A percentile compares a stretch with the other conserved stretches of the same genome.
Evolutionary conservation across 2,888 invertebrate genomes (phyloP).

Genomic region (Chelonus formosanus): DNA sequence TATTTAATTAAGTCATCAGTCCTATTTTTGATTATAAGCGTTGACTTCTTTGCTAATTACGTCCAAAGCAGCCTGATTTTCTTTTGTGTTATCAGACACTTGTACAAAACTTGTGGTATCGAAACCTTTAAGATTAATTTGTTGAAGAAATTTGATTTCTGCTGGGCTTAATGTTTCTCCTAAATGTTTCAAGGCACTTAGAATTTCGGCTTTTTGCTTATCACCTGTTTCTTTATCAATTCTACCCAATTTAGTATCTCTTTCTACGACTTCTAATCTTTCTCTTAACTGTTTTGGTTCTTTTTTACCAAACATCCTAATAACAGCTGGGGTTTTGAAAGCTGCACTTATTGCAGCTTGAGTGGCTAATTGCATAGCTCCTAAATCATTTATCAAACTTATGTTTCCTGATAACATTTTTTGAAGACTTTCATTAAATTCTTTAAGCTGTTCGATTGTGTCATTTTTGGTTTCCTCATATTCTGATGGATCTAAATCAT

Average conservation of each 20-base stretch:
- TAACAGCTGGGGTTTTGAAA: conserved; percentile 79
- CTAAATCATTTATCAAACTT: conserved; percentile 73
- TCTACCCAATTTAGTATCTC: conserved; percentile 73
- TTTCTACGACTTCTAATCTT: conserved; percentile 69
- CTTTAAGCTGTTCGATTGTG: conserved; percentile 76
- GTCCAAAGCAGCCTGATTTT: conserved; percentile 51
- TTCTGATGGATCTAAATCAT: conserved; percentile 72
- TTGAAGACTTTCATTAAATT: conserved; percentile 72
- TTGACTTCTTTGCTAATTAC: conserved; percentile 54
- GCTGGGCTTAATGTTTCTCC: conserved; percentile 66
- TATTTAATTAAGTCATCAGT: conserved; percentile 28
- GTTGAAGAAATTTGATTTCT: conserved; percentile 67
- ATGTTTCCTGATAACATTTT: conserved; percentile 75
- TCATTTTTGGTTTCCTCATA: conserved; percentile 76
- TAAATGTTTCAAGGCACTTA: conserved; percentile 67
- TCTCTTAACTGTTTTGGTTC: conserved; percentile 74
- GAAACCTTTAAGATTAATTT: conserved; percentile 61
- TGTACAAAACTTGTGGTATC: conserved; percentile 64
- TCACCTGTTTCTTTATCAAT: conserved; percentile 66
- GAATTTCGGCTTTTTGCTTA: conserved; percentile 67
- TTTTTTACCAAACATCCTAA: conserved; percentile 76
- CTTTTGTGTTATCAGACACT: conserved; percentile 60
- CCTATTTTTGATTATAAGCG: conserved; percentile 45
- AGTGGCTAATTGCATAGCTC: conserved; percentile 75
- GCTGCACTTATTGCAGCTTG: conserved; percentile 79